Evolutionary conservation across 2,888 invertebrate species (phyloP).

Genomic region (Drosophila nr. medialis): DNA sequence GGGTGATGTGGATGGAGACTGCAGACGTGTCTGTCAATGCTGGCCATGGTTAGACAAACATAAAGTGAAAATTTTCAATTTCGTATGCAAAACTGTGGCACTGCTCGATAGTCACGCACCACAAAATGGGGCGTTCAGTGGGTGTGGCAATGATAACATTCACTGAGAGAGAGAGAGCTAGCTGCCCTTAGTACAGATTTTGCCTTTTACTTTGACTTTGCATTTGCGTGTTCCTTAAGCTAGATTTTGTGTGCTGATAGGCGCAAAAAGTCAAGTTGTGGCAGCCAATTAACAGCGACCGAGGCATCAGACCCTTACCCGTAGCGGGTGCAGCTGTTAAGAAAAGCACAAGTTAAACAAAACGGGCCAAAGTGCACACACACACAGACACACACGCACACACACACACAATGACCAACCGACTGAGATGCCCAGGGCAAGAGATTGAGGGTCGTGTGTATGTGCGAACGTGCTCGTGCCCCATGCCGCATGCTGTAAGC

Average conservation of each 20-base stretch:
- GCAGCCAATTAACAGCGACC: conserved; percentile 78
- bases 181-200: not conserved
- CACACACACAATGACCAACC: conserved; percentile 25
- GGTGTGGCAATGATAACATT: conserved; percentile 33
- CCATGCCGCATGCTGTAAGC: conserved; percentile 55
- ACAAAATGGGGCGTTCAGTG: conserved; percentile 6
- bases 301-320: conserved; percentile 21
- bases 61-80: conserved; percentile 73
- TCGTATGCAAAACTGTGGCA: conserved; percentile 76
- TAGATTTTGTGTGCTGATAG: conserved; percentile 76
- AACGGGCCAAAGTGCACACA: conserved; percentile 58
- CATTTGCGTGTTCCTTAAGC: conserved; percentile 43
- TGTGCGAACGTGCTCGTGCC: conserved; percentile 57
- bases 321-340: conserved; percentile 45
- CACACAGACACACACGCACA: conserved; percentile 10
- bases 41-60: conserved; percentile 63
- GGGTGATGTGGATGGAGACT: not conserved
- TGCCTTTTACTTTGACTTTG: conserved; percentile 24
- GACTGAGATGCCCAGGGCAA: conserved; percentile 20
- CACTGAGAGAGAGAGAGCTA: not conserved
- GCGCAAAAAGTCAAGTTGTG: conserved; percentile 79
- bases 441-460: conserved; percentile 37
- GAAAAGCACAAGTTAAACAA: conserved; percentile 78
- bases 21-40: conserved; percentile 14
- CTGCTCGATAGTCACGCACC: conserved; percentile 78